These are phyloP conservation scores for Lymantria monacha DNA, from an alignment of 2,888 invertebrate species.

Conservation along the genomic window DNA sequence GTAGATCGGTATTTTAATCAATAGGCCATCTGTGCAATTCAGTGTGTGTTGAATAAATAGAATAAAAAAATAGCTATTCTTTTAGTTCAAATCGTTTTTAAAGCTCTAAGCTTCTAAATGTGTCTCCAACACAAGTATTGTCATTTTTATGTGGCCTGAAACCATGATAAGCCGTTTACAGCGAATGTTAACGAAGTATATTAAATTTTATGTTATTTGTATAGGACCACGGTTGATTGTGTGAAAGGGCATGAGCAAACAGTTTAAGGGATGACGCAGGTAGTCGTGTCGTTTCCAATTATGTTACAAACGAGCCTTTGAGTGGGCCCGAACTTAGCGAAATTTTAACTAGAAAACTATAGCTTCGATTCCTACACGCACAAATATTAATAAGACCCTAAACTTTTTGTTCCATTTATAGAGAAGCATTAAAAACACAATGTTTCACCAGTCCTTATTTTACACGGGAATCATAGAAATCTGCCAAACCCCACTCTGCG, in stretches of 20 bases:
- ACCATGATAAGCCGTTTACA: slow-evolving; percentile 14
- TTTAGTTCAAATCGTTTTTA: too few relatives aligned
- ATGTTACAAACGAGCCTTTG: slow-evolving; percentile 6
- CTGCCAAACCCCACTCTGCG: too few relatives aligned
- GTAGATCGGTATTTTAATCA: too few relatives aligned
- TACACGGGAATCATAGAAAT: too few relatives aligned
- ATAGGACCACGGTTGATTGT: slow-evolving; percentile 28
- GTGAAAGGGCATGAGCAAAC: slow-evolving; percentile 12
- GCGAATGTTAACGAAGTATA: slow-evolving; percentile 17
- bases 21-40: too few relatives aligned
- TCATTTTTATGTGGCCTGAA: neutral
- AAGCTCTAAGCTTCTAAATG: neutral
- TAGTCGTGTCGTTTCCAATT: slow-evolving; percentile 12
- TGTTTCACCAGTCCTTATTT: too few relatives aligned
- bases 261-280: slow-evolving; percentile 8
- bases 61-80: too few relatives aligned
- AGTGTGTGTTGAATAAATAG: too few relatives aligned
- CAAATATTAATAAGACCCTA: too few relatives aligned
- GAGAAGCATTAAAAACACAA: too few relatives aligned
- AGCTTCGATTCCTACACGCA: neutral
- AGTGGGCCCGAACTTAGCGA: slow-evolving; percentile 7
- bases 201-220: slow-evolving; percentile 47
- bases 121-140: neutral
- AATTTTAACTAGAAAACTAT: neutral
- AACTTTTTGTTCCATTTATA: too few relatives aligned